Percentiles rank a stretch among this genome's conserved stretches.
phyloP scores from a whole-genome alignment of 2,888 invertebrate species.

The Leucophenga maculata region DNA sequence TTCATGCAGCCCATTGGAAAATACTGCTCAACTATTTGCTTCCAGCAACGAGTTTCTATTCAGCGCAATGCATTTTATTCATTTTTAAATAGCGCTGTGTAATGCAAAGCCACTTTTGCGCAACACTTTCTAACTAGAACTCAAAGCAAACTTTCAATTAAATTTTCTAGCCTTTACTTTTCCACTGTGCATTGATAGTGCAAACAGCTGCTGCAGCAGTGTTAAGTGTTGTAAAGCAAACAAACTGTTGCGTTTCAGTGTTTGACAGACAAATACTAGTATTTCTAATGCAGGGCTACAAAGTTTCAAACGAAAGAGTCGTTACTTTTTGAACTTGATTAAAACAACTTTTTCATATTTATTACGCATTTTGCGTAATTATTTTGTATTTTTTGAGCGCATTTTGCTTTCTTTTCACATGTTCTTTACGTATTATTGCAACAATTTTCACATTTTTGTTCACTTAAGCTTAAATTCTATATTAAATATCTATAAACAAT shows the following conservation, averaged over 20 bases:
- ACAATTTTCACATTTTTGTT: neutral
- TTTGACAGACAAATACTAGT: neutral
- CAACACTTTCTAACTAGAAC: no score
- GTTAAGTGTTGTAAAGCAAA: neutral
- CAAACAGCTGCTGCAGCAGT: neutral
- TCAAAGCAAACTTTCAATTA: no score
- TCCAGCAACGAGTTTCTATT: no score
- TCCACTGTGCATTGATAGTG: neutral
- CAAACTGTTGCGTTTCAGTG: neutral
- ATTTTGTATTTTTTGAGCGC: no score
- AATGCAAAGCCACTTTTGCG: no score
- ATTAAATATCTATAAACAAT: no score
- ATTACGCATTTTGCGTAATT: neutral
- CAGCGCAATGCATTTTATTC: no score
- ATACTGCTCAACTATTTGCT: no score
- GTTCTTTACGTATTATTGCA: neutral
- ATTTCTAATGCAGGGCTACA: neutral
- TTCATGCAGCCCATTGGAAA: no score
- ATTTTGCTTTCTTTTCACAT: neutral
- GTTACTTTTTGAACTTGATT: no score
- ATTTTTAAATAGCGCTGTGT: no score
- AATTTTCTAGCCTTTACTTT: neutral
- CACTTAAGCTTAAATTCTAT: neutral
- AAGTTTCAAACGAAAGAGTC: neutral
- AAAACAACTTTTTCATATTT: neutral